Evolutionary conservation across 2,888 invertebrate species (phyloP), one percentile per base, ranked within the genome.

Genomic region (Parnassius glacialis): DNA sequence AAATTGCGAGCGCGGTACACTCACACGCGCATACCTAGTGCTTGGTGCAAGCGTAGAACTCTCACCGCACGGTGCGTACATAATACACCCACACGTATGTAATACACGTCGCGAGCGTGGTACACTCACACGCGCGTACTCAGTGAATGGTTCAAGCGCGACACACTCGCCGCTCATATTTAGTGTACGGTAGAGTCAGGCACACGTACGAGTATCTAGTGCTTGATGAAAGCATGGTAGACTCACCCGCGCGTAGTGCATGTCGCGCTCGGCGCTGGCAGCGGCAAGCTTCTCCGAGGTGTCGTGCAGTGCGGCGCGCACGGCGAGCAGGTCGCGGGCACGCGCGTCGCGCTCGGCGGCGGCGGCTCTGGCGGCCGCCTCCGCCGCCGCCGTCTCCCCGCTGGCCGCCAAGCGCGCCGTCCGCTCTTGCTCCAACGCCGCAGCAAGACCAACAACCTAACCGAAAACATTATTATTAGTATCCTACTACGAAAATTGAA

Each of bases 341-440:
- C 90, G 79, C 61, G 86, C 82, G 73, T 90, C 90, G 25, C 96
- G 93, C 72, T 90, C 90, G 25, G 81, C 83, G 52, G 76, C 77
- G n/a, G 91, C 87, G 20, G 83, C 76, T 64, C 90, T 84, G 53
- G 85, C 86, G 41, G 84, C 81, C 60, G 88, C 83, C 74, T 91
- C 92, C 11, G 89, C 89, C 50, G 89, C 79, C n/a, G 86, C 95
- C 60, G 96, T 92, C 78, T 99, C 98, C n/a, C 95, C 94, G 76
- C 97, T 95, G 62, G 97, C 91, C 41, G 95, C 93, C 65, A 95
- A 94, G 66, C 97, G 95, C 76, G 97, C 97, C 70, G 96, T 95
- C 64, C 96, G 95, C 89, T 99, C 98, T 81, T 98, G 97, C 75
- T 99, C 98, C 60, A 98, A 86, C 77, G 98, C 97, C 53, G 96